Conservation (phyloP, 2,797 vertebrate species). For the Peromyscus attwateri region DNA sequence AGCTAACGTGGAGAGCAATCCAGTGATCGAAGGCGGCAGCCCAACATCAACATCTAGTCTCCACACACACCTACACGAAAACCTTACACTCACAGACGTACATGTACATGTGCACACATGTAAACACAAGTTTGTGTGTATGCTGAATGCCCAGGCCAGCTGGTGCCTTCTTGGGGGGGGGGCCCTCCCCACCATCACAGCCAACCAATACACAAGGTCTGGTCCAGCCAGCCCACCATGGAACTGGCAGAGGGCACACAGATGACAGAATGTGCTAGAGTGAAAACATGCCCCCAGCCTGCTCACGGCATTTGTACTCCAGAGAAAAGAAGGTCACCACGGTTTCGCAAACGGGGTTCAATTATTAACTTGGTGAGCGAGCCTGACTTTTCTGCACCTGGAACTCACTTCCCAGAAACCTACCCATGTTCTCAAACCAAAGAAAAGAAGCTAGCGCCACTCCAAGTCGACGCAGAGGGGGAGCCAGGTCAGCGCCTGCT, state of each 20-base stretch:
- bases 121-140: background rate
- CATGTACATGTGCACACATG: background rate
- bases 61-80: background rate
- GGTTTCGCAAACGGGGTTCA: background rate
- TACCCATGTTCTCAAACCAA: too few relatives aligned
- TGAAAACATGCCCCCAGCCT: background rate
- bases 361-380: background rate
- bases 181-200: background rate
- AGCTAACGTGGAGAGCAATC: background rate
- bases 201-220: background rate
- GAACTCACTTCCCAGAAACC: slow-evolving; percentile 7
- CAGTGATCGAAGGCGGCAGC: background rate
- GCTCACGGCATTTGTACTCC: background rate
- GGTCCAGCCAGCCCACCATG: background rate
- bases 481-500: background rate
- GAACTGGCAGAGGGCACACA: background rate
- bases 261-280: rapidly evolving
- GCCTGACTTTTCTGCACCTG: background rate
- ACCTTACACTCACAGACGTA: background rate
- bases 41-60: too few relatives aligned
- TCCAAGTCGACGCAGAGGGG: background rate
- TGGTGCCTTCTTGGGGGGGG: too few relatives aligned
- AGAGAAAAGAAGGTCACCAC: background rate
- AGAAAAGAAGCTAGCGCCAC: background rate
- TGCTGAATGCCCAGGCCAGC: background rate